Evolutionary conservation across 1,140 invertebrate species (phyloP), one percentile per base, ranked within the genome.

Genomic region (Achroia grisella): DNA sequence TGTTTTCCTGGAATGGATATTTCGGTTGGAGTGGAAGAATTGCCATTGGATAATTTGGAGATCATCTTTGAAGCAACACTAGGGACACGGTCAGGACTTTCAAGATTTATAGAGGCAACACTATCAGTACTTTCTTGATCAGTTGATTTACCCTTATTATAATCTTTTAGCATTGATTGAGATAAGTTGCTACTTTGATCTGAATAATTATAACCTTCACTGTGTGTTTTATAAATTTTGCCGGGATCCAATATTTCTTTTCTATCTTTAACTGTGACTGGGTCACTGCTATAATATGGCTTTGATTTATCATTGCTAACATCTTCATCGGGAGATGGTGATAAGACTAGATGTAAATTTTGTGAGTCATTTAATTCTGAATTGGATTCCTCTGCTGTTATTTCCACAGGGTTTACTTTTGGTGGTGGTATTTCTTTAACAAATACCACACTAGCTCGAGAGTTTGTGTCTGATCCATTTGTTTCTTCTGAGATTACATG

Each of bases 51-150:
- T n/a, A 86, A 50, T 61, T 83, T 83, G 1, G 81, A 76, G 10
- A 86, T 83, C 12, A 86, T 36, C 41, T 82, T 82, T 0, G 79
- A 76, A 33, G 76, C 52, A 6, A 79, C 69, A 39, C 42, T 80
- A 5, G 75, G 75, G 10, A 69, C 40, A 17, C 65, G 64, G 14
- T 86, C 81, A 1, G 79, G 81, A 48, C 79, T 84, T 12, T 84
- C 77, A 17, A 81, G 46, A 17, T 47, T 61, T 9, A 74, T 29
- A 8, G 79, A 80, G 30, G 59, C 52, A 13, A 73, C 58, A 28
- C 75, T 86, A 17, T 80, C 77, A 8, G 79, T 86, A 35, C 74
- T 83, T 36, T 80, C 81, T 52, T 71, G 77, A 32, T 86, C 79
- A 0, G 79, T 75, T 1, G 62, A 62, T 44, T 73, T 72, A 1